phyloP scores from a whole-genome alignment of 2,797 vertebrate genomes.

The Phalloptychus januarius region DNA sequence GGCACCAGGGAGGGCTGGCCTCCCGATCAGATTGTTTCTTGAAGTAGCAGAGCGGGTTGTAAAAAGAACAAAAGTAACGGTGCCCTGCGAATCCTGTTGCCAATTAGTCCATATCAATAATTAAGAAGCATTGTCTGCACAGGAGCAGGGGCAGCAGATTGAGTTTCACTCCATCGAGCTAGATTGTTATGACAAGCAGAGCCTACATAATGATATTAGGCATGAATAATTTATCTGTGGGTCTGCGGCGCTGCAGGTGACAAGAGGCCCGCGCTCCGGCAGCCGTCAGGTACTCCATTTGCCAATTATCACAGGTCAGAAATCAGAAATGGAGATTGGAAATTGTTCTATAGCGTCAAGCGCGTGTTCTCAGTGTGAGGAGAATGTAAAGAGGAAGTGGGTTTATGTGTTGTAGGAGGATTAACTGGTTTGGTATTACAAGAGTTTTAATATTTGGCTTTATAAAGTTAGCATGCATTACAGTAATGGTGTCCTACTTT shows the following conservation, averaged over 20 bases:
- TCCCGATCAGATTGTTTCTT: slow-evolving; percentile 82
- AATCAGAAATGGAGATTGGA: slow-evolving; percentile 75
- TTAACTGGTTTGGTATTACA: neutral
- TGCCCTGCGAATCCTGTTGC: slow-evolving; percentile 91
- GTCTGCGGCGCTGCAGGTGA: slow-evolving; percentile 78
- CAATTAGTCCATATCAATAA: slow-evolving; percentile 98
- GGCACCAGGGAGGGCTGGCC: slow-evolving; percentile 69
- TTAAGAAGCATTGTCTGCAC: slow-evolving; percentile 86
- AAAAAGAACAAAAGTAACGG: slow-evolving; percentile 84
- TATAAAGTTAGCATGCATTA: neutral
- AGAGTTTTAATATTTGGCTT: neutral
- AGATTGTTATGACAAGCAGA: slow-evolving; percentile 94
- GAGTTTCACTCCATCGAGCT: slow-evolving; percentile 85
- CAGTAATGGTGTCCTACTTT: neutral
- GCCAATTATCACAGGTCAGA: slow-evolving; percentile 78
- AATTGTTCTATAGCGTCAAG: slow-evolving; percentile 41
- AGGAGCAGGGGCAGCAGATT: slow-evolving; percentile 79
- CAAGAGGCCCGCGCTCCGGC: slow-evolving; percentile 56
- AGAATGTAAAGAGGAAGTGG: slow-evolving; percentile 34
- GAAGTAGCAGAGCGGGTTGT: slow-evolving; percentile 76
- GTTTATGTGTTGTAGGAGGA: neutral
- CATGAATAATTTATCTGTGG: slow-evolving; percentile 89
- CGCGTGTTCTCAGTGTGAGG: slow-evolving; percentile 33
- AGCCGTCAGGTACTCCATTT: slow-evolving; percentile 49
- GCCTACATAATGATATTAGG: slow-evolving; percentile 95